Evolutionary conservation across 2,113 vertebrate species (phyloP), one percentile per base, ranked within the genome.

Genomic region (Panurus biarmicus): DNA sequence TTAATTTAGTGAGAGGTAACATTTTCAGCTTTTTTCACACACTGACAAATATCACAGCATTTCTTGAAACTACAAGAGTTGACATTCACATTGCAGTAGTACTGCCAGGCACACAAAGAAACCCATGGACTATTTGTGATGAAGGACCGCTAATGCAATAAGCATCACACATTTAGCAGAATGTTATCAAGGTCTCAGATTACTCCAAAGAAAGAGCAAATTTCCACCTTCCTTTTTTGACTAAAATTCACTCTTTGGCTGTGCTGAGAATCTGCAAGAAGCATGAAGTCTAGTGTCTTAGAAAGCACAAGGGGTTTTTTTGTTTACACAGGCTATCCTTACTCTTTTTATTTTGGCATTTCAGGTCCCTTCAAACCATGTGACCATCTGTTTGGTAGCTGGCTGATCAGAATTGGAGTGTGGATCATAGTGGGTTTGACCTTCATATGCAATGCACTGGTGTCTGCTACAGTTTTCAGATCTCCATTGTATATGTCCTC

Each of bases 301-400:
- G 33, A 88, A 61, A 42, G 23, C 6, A 6, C 3, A 4, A 62
- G 31, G 29, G 12, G 9, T 0, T 48, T 50, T 40, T 75, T 90
- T 64, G 8, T 65, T 91, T 57, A 38, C 24, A 3, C 53, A 25
- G 12, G 9, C 42, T 70, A 87, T 10, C 29, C 29, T 90, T 89
- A 72, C 29, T 22, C 28, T 61, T 66, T 88, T 72, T 21, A 44
- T 80, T 90, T 89, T 96, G 50, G 84, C 71, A 15, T 91, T 95
- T 17, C 96, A 99, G 99, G 99, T 31, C 99, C 99, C 35, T 98
- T 99, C 96, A 98, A 98, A 78, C 99, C 99, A 7, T 99, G 99
- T 93, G 98, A 98, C 70, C 97, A 98, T 69, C 98, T 99, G 38
- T 98, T 99, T 40, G 98, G 98, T 54, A 98, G 98, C 96, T 99